These are phyloP conservation scores for Ophion ventricosus DNA, from an alignment of 2,888 invertebrate species.

Conservation along the genomic window DNA sequence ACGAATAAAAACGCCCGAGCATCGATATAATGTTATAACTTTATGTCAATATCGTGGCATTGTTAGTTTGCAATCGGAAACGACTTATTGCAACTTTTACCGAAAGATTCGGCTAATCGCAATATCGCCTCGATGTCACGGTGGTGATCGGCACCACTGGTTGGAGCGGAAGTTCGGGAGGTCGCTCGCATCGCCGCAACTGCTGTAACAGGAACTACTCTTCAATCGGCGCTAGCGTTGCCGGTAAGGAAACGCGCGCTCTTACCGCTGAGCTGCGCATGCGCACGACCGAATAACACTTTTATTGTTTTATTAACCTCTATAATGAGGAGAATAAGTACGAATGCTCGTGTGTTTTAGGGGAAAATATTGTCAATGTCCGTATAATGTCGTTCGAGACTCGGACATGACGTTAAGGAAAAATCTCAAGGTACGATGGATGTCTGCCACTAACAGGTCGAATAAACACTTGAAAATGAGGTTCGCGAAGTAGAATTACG, in stretches of 20 bases:
- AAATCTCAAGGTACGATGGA: background rate
- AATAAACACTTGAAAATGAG: background rate
- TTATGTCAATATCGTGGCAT: too few species aligned
- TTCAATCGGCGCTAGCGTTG: background rate
- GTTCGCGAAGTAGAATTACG: background rate
- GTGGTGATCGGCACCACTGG: too few species aligned
- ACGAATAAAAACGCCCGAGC: too few species aligned
- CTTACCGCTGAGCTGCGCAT: conserved; percentile 41
- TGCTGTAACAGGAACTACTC: too few species aligned
- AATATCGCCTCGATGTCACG: too few species aligned
- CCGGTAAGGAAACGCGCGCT: background rate
- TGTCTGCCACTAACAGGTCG: background rate
- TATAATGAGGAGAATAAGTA: conserved; percentile 1
- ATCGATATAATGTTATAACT: too few species aligned
- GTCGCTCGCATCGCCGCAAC: too few species aligned
- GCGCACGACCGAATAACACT: conserved; percentile 57
- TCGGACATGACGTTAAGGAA: background rate
- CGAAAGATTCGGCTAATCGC: too few species aligned
- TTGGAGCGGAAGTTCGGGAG: too few species aligned
- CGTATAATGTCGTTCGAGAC: conserved; percentile 28
- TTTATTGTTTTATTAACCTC: conserved; percentile 48
- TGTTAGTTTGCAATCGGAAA: too few species aligned
- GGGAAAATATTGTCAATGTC: conserved; percentile 48
- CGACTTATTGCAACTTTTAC: too few species aligned
- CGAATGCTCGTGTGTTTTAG: conserved; percentile 40